These are phyloP conservation scores for Sesamia inferens DNA, from an alignment of 2,888 invertebrate species.

Conservation along the genomic window DNA sequence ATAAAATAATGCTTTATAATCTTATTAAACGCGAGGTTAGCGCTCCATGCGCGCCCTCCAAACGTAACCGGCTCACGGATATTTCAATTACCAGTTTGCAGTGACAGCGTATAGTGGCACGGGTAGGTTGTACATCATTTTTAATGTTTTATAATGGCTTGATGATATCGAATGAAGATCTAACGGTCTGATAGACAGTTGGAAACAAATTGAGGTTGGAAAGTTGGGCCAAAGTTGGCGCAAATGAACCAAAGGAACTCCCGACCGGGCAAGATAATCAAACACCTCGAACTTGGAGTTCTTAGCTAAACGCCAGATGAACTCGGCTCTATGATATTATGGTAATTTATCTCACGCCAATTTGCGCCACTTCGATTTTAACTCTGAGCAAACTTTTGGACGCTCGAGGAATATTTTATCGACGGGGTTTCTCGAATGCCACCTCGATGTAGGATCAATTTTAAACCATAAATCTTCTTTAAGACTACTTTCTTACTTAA, in stretches of 20 bases:
- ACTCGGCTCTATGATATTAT: conserved; percentile 86
- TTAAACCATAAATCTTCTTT: conserved; percentile 71
- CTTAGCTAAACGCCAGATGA: conserved; percentile 88
- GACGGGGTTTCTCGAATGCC: conserved; percentile 70
- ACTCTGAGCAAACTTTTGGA: conserved; percentile 82
- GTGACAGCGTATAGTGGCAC: conserved; percentile 70
- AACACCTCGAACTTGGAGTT: conserved; percentile 81
- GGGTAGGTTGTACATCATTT: conserved; percentile 21
- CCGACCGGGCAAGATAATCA: conserved; percentile 84
- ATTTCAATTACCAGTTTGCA: conserved; percentile 82
- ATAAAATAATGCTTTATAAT: conserved; percentile 94
- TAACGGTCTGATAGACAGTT: conserved; percentile 39
- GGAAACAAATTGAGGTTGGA: conserved; percentile 73
- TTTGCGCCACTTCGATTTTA: conserved; percentile 83
- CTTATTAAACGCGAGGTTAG: conserved; percentile 94
- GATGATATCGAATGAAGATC: conserved; percentile 40
- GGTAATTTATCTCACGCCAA: conserved; percentile 88
- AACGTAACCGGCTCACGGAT: conserved; percentile 77
- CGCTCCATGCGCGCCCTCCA: conserved; percentile 86
- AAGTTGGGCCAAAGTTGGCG: conserved; percentile 70
- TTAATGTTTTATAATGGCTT: conserved; percentile 21
- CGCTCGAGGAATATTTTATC: conserved; percentile 75
- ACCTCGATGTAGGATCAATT: conserved; percentile 74
- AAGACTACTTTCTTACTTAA: conserved; percentile 67
- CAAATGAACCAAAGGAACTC: conserved; percentile 87